phyloP scores from a whole-genome alignment of 2,797 vertebrate species.

The Premnoplex brunnescens region DNA sequence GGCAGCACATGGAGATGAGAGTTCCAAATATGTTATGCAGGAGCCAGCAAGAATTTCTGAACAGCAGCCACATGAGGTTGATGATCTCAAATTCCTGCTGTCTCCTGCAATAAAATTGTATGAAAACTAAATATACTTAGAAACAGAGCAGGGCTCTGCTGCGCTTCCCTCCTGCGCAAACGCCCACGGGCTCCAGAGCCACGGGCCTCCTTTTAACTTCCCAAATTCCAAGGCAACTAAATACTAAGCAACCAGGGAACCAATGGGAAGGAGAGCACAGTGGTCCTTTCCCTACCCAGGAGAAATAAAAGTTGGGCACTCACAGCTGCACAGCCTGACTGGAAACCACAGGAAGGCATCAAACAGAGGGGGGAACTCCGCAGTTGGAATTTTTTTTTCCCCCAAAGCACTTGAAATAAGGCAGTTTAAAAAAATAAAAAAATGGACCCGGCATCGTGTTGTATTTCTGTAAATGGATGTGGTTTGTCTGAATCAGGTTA shows the following conservation, averaged over 20 bases:
- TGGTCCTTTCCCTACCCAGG: background rate
- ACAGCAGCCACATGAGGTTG: slow-evolving; percentile 12
- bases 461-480: background rate
- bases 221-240: slow-evolving; percentile 77
- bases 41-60: slow-evolving; percentile 13
- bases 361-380: background rate
- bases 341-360: background rate
- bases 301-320: slow-evolving; percentile 10
- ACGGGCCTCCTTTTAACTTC: slow-evolving; percentile 55
- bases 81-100: slow-evolving; percentile 65
- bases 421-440: background rate
- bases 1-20: slow-evolving; percentile 21
- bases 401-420: background rate
- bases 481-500: background rate
- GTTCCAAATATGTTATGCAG: slow-evolving; percentile 47
- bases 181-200: slow-evolving; percentile 66
- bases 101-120: slow-evolving; percentile 39
- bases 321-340: background rate
- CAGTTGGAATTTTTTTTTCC: rapidly evolving
- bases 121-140: slow-evolving; percentile 73
- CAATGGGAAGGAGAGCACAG: slow-evolving; percentile 45
- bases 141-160: slow-evolving; percentile 64
- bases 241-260: slow-evolving; percentile 73
- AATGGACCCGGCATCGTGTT: background rate
- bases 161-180: slow-evolving; percentile 74